Conservation (phyloP, 2,888 invertebrate genomes). For the Herminia tarsipennalis region DNA sequence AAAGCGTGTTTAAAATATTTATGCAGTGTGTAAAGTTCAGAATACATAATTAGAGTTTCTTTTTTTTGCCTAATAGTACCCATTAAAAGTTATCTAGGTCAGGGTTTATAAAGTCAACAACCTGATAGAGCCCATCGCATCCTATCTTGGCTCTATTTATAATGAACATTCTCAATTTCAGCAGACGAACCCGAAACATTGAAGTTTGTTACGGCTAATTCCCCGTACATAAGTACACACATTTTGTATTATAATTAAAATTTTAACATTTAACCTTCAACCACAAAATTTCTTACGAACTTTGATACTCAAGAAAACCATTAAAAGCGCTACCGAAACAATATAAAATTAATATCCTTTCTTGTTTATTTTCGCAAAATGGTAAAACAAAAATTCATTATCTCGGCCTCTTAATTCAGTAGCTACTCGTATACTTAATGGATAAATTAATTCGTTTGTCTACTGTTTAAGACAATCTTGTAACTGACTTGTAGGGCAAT, state of each 20-base stretch:
- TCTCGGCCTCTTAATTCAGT: constrained; percentile 28
- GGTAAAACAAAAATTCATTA: constrained; percentile 38
- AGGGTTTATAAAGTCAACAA: no score
- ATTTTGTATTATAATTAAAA: constrained; percentile 9
- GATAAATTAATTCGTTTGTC: constrained; percentile 16
- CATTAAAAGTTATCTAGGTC: no score
- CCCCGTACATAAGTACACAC: neutral
- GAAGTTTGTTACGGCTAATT: neutral
- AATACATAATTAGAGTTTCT: no score
- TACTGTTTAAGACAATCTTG: constrained; percentile 4
- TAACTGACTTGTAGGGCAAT: neutral
- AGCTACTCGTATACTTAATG: constrained; percentile 15
- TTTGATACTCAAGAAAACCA: constrained; percentile 17
- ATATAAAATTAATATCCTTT: constrained; percentile 32
- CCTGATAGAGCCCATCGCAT: no score
- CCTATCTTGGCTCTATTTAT: no score
- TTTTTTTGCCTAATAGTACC: no score
- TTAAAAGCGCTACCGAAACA: constrained; percentile 32
- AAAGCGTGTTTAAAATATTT: no score
- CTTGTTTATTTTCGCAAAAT: constrained; percentile 35
- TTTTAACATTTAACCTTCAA: constrained; percentile 9
- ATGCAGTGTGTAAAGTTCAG: no score
- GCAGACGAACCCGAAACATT: no score
- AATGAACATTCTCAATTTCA: no score
- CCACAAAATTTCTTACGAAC: constrained; percentile 11